Evolutionary conservation across 2,113 vertebrate species (phyloP), one percentile per base, ranked within the genome.

Genomic region (Nothoprocta pentlandii): DNA sequence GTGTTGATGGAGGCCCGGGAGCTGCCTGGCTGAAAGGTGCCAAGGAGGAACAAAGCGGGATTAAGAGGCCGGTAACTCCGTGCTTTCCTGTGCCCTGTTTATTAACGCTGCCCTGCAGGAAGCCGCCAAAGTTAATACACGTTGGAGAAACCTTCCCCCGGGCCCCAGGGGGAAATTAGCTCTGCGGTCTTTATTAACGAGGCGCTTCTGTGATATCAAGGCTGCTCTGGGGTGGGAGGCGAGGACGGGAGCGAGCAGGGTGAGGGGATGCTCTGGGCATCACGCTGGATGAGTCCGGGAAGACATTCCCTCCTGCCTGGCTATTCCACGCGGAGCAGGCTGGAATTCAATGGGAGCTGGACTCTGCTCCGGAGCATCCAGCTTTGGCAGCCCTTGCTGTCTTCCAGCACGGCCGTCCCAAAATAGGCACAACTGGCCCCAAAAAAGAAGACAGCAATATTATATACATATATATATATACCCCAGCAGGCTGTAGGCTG

Each of bases 351-450:
- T n/a, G 87, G 76, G 91, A 94, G 78, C 87, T 75, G 74, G 36
- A 46, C 28, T 93, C 90, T 78, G 85, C 88, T 90, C 0, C 5
- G 93, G 44, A 95, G 71, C 85, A 68, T 64, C 93, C 87, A 93
- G 61, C 68, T 64, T 75, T 63, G 87, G 93, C 89, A 63, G 85
- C 25, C 22, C 7, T 2, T 42, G 79, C 79, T 62, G 41, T 10
- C 32, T 67, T 73, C 91, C 89, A 70, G 61, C 46, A 1, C 44
- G 73, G 64, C n/a, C 56, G 63, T 94, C 95, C 87, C 77, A 81
- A 93, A 97, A 94, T 61, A 95, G 90, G 62, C 94, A 51, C 59
- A 22, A 87, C 58, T 47, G 25, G 32, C 92, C 85, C 46, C 49
- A 80, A 90, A 74, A 82, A 75, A 12, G 49, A 49, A 49, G 49